These are phyloP conservation scores for Felis chaus DNA, from an alignment of 2,113 vertebrate genomes.

Conservation along the genomic window DNA sequence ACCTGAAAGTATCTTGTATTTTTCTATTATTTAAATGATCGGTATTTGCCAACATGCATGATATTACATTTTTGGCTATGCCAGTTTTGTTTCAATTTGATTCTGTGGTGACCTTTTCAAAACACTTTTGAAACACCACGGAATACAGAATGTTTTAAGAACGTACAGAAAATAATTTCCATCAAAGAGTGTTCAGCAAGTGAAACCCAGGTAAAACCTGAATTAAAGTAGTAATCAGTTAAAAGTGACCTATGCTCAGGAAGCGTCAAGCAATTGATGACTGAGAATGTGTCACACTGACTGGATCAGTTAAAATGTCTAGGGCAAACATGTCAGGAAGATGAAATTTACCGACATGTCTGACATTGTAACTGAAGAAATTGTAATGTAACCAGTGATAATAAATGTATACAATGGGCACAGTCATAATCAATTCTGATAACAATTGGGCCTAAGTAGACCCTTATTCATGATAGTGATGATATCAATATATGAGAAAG, in stretches of 20 bases:
- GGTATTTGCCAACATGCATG: neutral
- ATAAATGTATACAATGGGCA: neutral
- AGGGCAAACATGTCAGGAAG: neutral
- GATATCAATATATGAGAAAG: neutral
- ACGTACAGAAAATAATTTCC: constrained; percentile 1
- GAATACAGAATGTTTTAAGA: neutral
- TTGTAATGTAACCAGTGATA: neutral
- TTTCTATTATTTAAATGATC: constrained; percentile 30
- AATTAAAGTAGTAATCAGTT: constrained; percentile 30
- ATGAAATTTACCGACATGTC: neutral
- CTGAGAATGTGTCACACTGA: neutral
- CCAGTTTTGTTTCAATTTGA: neutral
- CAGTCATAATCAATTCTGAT: neutral
- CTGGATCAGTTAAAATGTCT: neutral
- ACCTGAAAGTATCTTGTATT: neutral
- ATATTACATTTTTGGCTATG: neutral
- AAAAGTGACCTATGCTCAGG: neutral
- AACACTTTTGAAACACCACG: neutral
- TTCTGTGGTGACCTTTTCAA: neutral
- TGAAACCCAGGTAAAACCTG: constrained; percentile 14
- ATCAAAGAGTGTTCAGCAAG: neutral
- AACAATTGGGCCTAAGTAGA: neutral
- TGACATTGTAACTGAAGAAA: neutral
- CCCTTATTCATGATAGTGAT: neutral
- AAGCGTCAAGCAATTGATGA: neutral